A percentile compares a stretch with the other conserved stretches of the same genome.
Evolutionary conservation across 2,888 invertebrate species (phyloP).

Genomic region (Nephrotoma flavescens): DNA sequence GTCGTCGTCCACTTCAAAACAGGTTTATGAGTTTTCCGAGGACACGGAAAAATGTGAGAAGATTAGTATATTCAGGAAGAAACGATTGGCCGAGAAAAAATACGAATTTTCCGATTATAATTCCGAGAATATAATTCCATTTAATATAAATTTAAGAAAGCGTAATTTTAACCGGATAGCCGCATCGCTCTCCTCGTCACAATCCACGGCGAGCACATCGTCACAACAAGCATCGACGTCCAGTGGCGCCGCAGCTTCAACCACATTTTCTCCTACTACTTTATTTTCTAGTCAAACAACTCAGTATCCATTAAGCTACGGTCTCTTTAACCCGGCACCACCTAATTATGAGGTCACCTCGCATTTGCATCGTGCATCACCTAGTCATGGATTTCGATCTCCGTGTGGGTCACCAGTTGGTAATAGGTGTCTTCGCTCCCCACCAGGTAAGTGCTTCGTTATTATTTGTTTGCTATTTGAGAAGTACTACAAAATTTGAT

Average conservation of each 20-base stretch:
- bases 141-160: constrained; percentile 20
- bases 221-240: constrained; percentile 10
- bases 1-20: constrained; percentile 19
- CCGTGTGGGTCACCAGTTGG: constrained; percentile 29
- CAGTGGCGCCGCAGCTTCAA: neutral
- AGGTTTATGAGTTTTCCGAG: constrained; percentile 74
- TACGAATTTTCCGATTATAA: constrained; percentile 80
- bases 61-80: constrained; percentile 69
- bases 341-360: constrained; percentile 16
- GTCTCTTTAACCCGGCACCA: constrained; percentile 11
- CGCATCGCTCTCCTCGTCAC: constrained; percentile 1
- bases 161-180: constrained; percentile 17
- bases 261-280: constrained; percentile 8
- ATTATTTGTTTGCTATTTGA: constrained; percentile 3
- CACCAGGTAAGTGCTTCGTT: constrained; percentile 7
- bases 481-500: neutral
- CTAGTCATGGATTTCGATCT: constrained; percentile 28
- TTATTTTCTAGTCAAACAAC: constrained; percentile 1
- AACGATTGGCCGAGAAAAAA: constrained; percentile 77
- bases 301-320: neutral
- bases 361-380: constrained; percentile 17
- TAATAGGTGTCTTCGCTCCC: constrained; percentile 13
- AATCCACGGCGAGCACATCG: constrained; percentile 8
- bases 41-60: constrained; percentile 74
- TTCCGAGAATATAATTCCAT: constrained; percentile 43